Conservation (phyloP, 2,888 invertebrate genomes). For the Caenorhabditis macrosperma region DNA sequence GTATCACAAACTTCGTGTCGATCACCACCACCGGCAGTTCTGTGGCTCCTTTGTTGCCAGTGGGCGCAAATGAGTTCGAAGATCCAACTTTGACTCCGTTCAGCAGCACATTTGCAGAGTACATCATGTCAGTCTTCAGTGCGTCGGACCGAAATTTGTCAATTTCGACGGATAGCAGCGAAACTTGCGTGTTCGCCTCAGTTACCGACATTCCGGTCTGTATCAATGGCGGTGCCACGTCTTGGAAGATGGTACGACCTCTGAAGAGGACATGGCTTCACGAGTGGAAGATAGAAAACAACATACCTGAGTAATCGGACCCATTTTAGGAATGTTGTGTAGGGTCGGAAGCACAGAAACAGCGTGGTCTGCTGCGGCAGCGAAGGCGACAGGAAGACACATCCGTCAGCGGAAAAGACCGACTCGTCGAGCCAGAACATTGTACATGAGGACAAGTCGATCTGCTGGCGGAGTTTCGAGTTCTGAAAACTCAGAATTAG, state of each 20-base stretch:
- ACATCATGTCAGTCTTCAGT: slow-evolving; percentile 52
- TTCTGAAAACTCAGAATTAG: slow-evolving; percentile 20
- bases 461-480: slow-evolving; percentile 38
- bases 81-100: slow-evolving; percentile 60
- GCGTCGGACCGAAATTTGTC: slow-evolving; percentile 60
- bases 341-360: slow-evolving; percentile 56
- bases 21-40: slow-evolving; percentile 57
- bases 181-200: slow-evolving; percentile 48
- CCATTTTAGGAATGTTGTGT: slow-evolving; percentile 54
- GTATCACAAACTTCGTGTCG: slow-evolving; percentile 61
- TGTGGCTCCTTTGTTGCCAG: slow-evolving; percentile 38
- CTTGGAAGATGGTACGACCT: slow-evolving; percentile 51
- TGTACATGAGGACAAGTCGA: slow-evolving; percentile 59
- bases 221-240: slow-evolving; percentile 39
- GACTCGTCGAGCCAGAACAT: slow-evolving; percentile 66
- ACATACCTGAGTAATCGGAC: slow-evolving; percentile 41
- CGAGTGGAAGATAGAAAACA: too few relatives aligned
- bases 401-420: slow-evolving; percentile 62
- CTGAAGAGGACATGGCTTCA: too few relatives aligned
- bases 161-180: slow-evolving; percentile 49
- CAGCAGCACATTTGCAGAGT: slow-evolving; percentile 52
- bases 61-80: slow-evolving; percentile 41
- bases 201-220: slow-evolving; percentile 23
- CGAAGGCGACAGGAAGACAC: slow-evolving; percentile 56
- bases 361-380: slow-evolving; percentile 37